Evolutionary conservation across 2,888 invertebrate species (phyloP).

Genomic region (Andrena haemorrhoa): DNA sequence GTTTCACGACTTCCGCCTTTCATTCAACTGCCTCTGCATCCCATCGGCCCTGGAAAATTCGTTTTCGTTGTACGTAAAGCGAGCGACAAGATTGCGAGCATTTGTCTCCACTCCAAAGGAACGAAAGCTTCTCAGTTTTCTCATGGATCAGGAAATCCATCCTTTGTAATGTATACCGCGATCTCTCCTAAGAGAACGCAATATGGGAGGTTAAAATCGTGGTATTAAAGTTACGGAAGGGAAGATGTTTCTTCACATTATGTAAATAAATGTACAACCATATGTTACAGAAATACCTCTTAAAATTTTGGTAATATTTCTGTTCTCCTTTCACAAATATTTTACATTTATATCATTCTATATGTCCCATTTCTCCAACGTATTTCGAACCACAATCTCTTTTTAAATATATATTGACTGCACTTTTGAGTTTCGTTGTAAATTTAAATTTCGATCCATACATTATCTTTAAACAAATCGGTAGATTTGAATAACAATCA

Average conservation of each 20-base stretch:
- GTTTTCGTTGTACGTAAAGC: conserved; percentile 44
- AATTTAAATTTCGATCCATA: too few species aligned
- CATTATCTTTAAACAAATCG: too few species aligned
- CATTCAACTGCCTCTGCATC: conserved; percentile 43
- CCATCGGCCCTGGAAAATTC: conserved; percentile 46
- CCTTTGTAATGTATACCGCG: conserved; percentile 46
- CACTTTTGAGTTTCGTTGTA: too few species aligned
- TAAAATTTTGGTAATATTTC: too few species aligned
- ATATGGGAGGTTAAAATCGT: conserved; percentile 16
- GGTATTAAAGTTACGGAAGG: neutral
- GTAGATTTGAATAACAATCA: too few species aligned
- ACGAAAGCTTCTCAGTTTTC: conserved; percentile 33
- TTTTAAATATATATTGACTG: too few species aligned
- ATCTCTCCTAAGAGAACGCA: conserved; percentile 20
- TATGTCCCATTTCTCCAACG: too few species aligned
- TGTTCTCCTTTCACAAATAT: too few species aligned
- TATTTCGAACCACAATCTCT: too few species aligned
- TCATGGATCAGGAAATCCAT: conserved; percentile 30
- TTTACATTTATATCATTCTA: too few species aligned
- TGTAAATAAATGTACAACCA: neutral
- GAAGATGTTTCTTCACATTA: neutral
- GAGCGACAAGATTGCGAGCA: conserved; percentile 57
- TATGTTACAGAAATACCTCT: too few species aligned
- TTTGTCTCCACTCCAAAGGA: conserved; percentile 55
- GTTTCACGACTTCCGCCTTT: conserved; percentile 43